Evolutionary conservation across 2,113 vertebrate species (phyloP).

Genomic region (Melierax canorus): DNA sequence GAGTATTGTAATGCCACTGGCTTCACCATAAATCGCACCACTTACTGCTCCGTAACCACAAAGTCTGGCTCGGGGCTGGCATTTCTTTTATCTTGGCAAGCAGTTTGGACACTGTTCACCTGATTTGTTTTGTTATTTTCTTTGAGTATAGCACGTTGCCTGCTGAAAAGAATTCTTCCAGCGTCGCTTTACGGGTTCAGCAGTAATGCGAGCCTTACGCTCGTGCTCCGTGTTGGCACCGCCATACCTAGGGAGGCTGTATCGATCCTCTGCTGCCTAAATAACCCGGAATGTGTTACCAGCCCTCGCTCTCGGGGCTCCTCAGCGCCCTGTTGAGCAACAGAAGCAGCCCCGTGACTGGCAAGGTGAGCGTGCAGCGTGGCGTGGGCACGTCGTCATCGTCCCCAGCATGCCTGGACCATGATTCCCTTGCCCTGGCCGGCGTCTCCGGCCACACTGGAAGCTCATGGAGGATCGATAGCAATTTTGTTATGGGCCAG

Average conservation of each 20-base stretch:
- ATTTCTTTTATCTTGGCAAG: background rate
- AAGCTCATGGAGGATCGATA: constrained; percentile 53
- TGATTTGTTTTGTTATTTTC: background rate
- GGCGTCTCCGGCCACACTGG: constrained; percentile 29
- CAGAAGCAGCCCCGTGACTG: background rate
- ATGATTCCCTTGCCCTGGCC: background rate
- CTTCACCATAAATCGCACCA: background rate
- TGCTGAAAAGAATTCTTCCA: background rate
- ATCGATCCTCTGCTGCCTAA: background rate
- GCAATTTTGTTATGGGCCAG: constrained; percentile 67
- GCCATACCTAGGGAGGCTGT: background rate
- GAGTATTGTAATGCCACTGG: background rate
- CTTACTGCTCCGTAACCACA: background rate
- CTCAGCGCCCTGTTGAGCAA: background rate
- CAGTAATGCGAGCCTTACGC: background rate
- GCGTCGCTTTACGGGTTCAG: background rate
- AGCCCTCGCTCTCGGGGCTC: background rate
- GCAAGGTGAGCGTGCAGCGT: background rate
- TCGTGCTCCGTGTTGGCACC: background rate
- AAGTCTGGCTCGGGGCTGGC: background rate
- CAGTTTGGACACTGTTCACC: background rate
- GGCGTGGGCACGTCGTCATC: rapidly evolving
- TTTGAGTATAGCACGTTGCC: background rate
- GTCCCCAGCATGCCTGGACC: background rate
- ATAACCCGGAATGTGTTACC: rapidly evolving